Evolutionary conservation across 2,797 vertebrate species (phyloP), one percentile per base, ranked within the genome.

Genomic region (Aldrovandia affinis): DNA sequence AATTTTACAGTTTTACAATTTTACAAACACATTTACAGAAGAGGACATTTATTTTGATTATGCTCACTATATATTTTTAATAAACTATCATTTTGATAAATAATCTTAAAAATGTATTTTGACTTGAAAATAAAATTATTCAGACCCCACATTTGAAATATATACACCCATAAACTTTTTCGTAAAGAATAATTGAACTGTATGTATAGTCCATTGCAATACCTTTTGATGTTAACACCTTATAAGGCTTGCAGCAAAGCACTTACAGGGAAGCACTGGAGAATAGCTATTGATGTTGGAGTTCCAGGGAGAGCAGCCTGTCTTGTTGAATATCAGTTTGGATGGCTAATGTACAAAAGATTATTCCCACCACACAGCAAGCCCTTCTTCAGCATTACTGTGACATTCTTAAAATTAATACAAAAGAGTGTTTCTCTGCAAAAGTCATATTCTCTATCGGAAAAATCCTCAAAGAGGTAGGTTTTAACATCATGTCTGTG

Each of bases 1-100:
- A 10, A 10, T 2, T 65, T 65, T 65, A 12, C n/a, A 65, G 57
- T n/a, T 33, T 68, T 33, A 30, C 63, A 68, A 14, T 30, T 68
- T 30, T 33, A 68, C 28, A 39, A 73, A 73, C 33, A 68, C 12
- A 73, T 73, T 73, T 42, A 73, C 36, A n/a, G 55, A 55, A 86
- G 50, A 84, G 15, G 28, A 82, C 18, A 39, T 44, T 65, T 78
- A 57, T 6, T 63, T 84, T 82, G 81, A 78, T 78, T 86, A 85
- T 81, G 3, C 85, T 87, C 82, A 61, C 33, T 82, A 65, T 83
- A 82, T 88, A 86, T 83, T 86, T 91, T 92, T 92, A 90, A 93
- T 92, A 86, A 89, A 89, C 81, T 89, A 83, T 47, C 18, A 39
- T 68, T 59, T 65, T 75, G 55, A 80, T 78, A 83, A 36, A 52